phyloP scores from a whole-genome alignment of 92 coral and sea anemone genomes.

The Blastomussa wellsi region DNA sequence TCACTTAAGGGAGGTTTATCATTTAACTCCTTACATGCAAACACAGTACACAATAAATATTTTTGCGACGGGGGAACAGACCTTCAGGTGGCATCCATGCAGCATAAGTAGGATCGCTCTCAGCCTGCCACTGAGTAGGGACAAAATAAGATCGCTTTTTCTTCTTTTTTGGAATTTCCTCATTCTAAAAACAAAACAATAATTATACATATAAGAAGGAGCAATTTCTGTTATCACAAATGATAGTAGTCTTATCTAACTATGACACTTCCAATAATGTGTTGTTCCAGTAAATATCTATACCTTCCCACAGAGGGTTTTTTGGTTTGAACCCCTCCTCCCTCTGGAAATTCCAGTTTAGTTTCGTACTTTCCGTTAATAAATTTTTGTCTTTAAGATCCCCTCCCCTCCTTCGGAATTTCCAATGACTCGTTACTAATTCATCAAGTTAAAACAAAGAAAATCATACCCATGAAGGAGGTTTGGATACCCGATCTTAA shows the following conservation, averaged over 20 bases:
- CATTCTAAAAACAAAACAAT: not conserved
- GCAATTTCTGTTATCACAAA: not conserved
- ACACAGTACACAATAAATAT: not conserved
- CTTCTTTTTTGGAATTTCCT: slow-evolving; percentile 47
- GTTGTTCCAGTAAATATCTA: no score
- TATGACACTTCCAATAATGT: not conserved
- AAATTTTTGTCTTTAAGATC: no score
- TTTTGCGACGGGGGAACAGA: not conserved
- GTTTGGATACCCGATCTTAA: no score
- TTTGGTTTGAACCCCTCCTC: no score
- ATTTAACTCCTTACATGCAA: not conserved
- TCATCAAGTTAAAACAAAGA: no score
- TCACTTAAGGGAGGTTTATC: no score
- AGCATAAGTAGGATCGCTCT: slow-evolving; percentile 70
- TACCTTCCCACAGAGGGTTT: no score
- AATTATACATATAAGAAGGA: not conserved
- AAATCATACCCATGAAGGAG: no score
- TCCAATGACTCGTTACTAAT: no score
- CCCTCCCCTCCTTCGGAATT: no score
- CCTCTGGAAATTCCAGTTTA: no score
- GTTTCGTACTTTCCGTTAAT: no score
- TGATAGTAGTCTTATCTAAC: not conserved
- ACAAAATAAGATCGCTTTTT: slow-evolving; percentile 67
- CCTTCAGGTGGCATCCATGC: slow-evolving; percentile 87
- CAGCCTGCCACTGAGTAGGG: slow-evolving; percentile 82